Conservation (phyloP, 2,888 invertebrate species). For the Pristionchus arcanus region DNA sequence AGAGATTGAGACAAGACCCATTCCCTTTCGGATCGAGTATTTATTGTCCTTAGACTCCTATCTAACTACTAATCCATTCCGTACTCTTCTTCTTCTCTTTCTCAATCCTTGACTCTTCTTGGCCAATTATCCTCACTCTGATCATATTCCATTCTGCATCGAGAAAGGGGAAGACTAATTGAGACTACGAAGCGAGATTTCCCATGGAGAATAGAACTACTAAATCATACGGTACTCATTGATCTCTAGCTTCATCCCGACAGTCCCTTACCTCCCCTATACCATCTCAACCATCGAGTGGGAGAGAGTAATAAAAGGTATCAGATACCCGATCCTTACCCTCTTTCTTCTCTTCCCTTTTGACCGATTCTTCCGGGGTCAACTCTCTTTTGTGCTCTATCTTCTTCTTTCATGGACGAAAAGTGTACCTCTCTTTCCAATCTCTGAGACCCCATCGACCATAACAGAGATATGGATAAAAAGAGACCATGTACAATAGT, state of each 20-base stretch:
- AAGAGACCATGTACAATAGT: slow-evolving; percentile 17
- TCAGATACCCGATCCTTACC: slow-evolving; percentile 33
- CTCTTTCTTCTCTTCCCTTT: not conserved
- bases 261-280: slow-evolving; percentile 15
- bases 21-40: not conserved
- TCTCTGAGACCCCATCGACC: not conserved
- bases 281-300: not conserved
- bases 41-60: not conserved
- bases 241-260: not conserved
- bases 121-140: slow-evolving; percentile 29
- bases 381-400: slow-evolving; percentile 11
- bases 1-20: not conserved
- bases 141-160: slow-evolving; percentile 48
- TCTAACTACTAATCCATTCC: not conserved
- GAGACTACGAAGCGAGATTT: not conserved
- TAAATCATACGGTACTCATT: not conserved
- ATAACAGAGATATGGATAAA: not conserved
- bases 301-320: slow-evolving; percentile 45
- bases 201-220: not conserved
- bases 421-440: slow-evolving; percentile 8
- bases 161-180: slow-evolving; percentile 13
- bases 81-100: not conserved
- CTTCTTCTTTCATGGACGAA: slow-evolving; percentile 26
- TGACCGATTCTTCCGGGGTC: slow-evolving; percentile 45
- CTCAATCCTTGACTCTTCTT: not conserved